Percentiles rank a stretch among this genome's conserved stretches.
These are phyloP conservation scores for Scelioninae gen. 2 DNA, from an alignment of 2,888 invertebrate species.

Conservation along the genomic window DNA sequence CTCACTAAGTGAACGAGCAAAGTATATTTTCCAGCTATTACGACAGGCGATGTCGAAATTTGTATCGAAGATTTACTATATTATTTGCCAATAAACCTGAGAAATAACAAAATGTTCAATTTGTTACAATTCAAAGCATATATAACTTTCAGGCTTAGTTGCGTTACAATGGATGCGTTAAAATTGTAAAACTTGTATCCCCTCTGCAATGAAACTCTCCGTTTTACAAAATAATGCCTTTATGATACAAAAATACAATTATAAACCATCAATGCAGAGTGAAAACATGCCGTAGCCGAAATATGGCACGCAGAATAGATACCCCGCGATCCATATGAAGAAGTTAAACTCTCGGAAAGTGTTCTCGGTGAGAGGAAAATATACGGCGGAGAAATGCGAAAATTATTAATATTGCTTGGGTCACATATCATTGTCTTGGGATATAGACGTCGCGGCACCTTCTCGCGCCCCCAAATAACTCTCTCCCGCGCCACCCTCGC, in stretches of 20 bases:
- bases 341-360: conserved; percentile 58
- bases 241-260: background rate
- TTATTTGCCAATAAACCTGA: no score
- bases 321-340: conserved; percentile 38
- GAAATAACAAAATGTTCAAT: no score
- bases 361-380: conserved; percentile 63
- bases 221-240: no score
- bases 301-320: conserved; percentile 26
- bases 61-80: no score
- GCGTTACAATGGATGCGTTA: no score
- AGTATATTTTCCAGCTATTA: no score
- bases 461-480: conserved; percentile 70
- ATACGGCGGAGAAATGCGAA: conserved; percentile 74
- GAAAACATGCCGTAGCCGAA: conserved; percentile 41
- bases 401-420: conserved; percentile 75
- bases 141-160: no score
- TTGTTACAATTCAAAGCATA: no score
- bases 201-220: background rate
- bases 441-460: conserved; percentile 73
- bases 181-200: no score
- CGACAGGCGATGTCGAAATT: no score
- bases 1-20: no score
- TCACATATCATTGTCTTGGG: conserved; percentile 75
- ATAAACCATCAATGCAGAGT: conserved; percentile 21
- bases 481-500: conserved; percentile 61